A percentile compares a stretch with the other conserved stretches of the same genome.
Evolutionary conservation across 2,797 vertebrate species (phyloP).

Genomic region (Sebastiscus tertius): DNA sequence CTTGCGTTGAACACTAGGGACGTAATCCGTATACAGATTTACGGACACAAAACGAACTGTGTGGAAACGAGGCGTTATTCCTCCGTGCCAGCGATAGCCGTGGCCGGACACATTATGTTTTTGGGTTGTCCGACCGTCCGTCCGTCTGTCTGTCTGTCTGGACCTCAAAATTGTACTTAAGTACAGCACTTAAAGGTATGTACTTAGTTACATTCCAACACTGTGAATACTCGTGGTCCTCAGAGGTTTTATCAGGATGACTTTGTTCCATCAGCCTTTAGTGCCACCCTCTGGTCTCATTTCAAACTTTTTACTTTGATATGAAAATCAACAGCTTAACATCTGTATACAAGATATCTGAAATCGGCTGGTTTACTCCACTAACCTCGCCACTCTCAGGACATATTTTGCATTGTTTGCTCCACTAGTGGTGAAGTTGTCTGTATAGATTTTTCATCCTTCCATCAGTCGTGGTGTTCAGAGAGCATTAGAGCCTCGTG

Average conservation of each 20-base stretch:
- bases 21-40: no score
- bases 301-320: not conserved
- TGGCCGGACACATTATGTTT: no score
- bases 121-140: no score
- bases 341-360: not conserved
- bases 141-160: no score
- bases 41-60: no score
- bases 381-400: not conserved
- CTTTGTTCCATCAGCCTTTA: not conserved
- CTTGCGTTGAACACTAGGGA: no score
- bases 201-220: not conserved
- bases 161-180: not conserved
- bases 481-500: not conserved
- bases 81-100: no score
- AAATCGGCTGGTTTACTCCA: not conserved
- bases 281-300: not conserved
- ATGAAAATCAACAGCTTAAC: not conserved
- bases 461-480: no score
- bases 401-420: no score
- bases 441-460: no score
- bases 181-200: not conserved
- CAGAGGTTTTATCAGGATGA: not conserved
- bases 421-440: no score
- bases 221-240: not conserved
- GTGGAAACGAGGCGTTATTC: no score